phyloP scores from a whole-genome alignment of 1,140 invertebrate species.

The Drosophila grimshawi region DNA sequence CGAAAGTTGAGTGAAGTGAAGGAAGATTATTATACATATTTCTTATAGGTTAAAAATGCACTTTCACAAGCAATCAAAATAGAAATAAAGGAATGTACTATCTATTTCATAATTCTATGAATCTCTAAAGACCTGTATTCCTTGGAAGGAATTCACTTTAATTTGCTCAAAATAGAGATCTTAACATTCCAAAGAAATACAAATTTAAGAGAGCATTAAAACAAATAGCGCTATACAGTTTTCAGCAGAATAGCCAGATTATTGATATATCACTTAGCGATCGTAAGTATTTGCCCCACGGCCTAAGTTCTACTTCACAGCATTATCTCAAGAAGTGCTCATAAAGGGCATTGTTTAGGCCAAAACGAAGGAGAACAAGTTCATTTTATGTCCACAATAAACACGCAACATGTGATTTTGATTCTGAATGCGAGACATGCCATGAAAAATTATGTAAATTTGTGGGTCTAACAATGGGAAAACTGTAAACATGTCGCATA shows the following conservation, averaged over 20 bases:
- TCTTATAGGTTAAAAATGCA: too few relatives aligned
- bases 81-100: too few relatives aligned
- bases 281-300: not conserved
- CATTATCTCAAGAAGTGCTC: slow-evolving; percentile 20
- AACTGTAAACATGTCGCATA: slow-evolving; percentile 83
- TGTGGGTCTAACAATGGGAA: slow-evolving; percentile 66
- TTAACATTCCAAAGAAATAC: slow-evolving; percentile 1
- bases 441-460: slow-evolving; percentile 73
- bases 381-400: slow-evolving; percentile 57
- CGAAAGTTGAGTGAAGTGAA: too few relatives aligned
- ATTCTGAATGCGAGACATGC: slow-evolving; percentile 28
- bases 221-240: not conserved
- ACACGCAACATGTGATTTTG: slow-evolving; percentile 68
- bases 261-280: slow-evolving; percentile 13
- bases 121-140: too few relatives aligned
- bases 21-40: too few relatives aligned
- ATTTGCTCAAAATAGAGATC: not conserved
- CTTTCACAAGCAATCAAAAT: too few relatives aligned
- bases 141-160: too few relatives aligned
- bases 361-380: slow-evolving; percentile 53
- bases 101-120: too few relatives aligned
- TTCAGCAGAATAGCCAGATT: not conserved
- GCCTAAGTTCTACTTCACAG: slow-evolving; percentile 11
- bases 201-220: not conserved
- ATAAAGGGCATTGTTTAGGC: slow-evolving; percentile 46